Evolutionary conservation across 2,113 vertebrate species (phyloP), one percentile per base, ranked within the genome.

Genomic region (Sisor rabdophorus): DNA sequence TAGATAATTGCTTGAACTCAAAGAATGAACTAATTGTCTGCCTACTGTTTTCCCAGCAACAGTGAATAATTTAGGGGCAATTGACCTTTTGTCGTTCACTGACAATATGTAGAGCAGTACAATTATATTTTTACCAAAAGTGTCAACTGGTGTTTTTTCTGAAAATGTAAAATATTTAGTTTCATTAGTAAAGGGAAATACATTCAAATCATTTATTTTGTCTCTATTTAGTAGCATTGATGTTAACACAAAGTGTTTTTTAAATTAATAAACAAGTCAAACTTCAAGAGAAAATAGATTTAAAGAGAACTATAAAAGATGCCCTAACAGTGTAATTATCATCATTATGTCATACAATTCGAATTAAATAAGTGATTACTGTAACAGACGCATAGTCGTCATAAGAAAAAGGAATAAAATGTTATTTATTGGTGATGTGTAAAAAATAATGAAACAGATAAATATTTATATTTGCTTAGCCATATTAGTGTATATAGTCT

Each of bases 21-120:
- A 72, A 80, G 81, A 83, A 71, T 77, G 69, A 83, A 84, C 79
- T 84, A 83, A 85, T 85, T 84, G 83, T 84, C 71, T 83, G 77
- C 81, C 80, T 76, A 55, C 80, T 85, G 79, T 85, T 85, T 87
- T 85, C 81, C 84, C 78, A 84, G 81, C 78, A 76, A 77, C 67
- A 79, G 73, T 56, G 60, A 73, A 78, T 81, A 83, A 87, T 85
- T 85, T 85, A 64, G 78, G 56, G 61, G 84, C 84, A 83, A 80
- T 84, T 85, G 86, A 85, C 81, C 84, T 81, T 82, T 79, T 75
- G 74, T 70, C 75, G 82, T 81, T 85, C 79, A 60, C 73, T 80
- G 79, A 78, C 79, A 71, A 83, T 80, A 85, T 81, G 77, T 79
- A 78, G 81, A 80, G 69, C 76, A 67, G 74, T 76, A 72, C 75